These are phyloP conservation scores for Salvelinus sp. DNA, from an alignment of 2,113 vertebrate genomes.

Conservation along the genomic window DNA sequence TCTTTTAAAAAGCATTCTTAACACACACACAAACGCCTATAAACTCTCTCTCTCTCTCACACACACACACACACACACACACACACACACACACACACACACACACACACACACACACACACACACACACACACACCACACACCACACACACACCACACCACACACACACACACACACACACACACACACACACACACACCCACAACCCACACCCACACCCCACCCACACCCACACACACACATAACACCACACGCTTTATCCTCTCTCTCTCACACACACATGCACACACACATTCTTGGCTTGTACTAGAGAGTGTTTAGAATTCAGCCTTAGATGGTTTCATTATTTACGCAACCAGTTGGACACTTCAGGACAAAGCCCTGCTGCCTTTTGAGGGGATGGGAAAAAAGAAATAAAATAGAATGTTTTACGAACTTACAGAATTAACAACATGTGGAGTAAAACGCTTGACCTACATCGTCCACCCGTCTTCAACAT, in stretches of 20 bases:
- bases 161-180: background rate
- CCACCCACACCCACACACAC: background rate
- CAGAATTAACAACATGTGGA: constrained; percentile 52
- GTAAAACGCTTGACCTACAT: constrained; percentile 24
- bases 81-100: constrained; percentile 14
- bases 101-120: constrained; percentile 5
- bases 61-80: background rate
- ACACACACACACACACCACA: constrained; percentile 15
- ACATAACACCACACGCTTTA: no score
- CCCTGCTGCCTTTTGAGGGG: background rate
- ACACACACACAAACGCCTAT: background rate
- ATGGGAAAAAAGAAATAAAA: background rate
- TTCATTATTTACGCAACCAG: constrained; percentile 50
- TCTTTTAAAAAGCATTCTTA: constrained; percentile 1
- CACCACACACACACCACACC: background rate
- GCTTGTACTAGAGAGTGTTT: constrained; percentile 39
- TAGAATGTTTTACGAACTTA: constrained; percentile 37
- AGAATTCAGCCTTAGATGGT: constrained; percentile 41
- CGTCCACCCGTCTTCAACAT: background rate
- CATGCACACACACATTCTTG: constrained; percentile 13
- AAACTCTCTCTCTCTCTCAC: background rate
- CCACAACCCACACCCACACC: background rate
- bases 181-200: background rate
- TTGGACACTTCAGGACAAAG: constrained; percentile 14
- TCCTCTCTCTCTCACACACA: background rate